Evolutionary conservation across 1,140 invertebrate genomes (phyloP).

Genomic region (Odontomachus brunneus): DNA sequence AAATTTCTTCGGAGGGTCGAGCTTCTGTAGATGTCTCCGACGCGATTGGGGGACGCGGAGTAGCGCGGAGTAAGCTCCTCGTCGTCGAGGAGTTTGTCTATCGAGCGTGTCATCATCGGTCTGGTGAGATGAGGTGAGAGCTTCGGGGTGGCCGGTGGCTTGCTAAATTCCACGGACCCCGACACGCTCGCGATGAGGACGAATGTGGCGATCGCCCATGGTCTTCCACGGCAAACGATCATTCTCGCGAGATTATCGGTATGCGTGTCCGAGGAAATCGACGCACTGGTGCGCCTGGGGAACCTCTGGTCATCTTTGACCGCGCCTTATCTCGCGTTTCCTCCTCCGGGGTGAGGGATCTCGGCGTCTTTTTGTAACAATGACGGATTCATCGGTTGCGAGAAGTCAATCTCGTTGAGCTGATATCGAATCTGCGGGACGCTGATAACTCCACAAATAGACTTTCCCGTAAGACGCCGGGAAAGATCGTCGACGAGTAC

Average conservation of each 20-base stretch:
- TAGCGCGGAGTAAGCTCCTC: background rate
- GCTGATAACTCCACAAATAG: background rate
- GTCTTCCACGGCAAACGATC: conserved; percentile 14
- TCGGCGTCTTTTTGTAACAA: conserved; percentile 8
- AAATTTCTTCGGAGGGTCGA: background rate
- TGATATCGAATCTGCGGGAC: no score
- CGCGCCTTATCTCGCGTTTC: conserved; percentile 57
- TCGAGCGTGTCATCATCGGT: conserved; percentile 8
- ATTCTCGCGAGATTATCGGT: conserved; percentile 33
- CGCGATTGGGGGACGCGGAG: background rate
- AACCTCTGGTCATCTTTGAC: conserved; percentile 52
- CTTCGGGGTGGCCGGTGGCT: background rate
- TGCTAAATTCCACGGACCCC: background rate
- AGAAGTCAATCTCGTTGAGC: background rate
- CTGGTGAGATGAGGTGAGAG: background rate
- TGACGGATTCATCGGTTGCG: background rate
- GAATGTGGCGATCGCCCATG: conserved; percentile 5
- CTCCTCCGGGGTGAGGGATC: conserved; percentile 39
- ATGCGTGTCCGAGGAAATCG: conserved; percentile 10
- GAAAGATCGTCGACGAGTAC: no score
- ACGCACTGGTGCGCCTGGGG: conserved; percentile 35
- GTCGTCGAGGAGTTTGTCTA: background rate
- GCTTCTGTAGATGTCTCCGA: background rate
- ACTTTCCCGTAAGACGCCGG: no score
- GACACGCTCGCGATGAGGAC: conserved; percentile 3